These are phyloP conservation scores for Pectinophora gossypiella DNA, from an alignment of 1,140 invertebrate species.

Conservation along the genomic window DNA sequence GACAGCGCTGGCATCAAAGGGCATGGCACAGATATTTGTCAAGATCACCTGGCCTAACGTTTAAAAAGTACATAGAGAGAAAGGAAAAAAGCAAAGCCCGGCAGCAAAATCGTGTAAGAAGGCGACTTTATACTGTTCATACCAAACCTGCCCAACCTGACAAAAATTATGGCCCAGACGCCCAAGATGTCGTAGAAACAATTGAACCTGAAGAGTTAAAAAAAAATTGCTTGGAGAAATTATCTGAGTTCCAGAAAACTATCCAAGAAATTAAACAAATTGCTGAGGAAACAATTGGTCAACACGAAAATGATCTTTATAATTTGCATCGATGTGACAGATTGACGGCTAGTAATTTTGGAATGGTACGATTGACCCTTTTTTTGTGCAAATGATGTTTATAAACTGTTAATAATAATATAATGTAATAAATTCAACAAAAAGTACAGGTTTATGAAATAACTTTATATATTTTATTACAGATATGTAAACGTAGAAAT, in stretches of 20 bases:
- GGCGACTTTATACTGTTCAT: not conserved
- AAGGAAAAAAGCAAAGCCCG: not conserved
- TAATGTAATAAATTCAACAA: no score
- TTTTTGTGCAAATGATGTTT: no score
- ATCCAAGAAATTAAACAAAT: not conserved
- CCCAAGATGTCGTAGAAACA: not conserved
- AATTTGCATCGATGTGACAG: not conserved
- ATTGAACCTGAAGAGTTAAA: not conserved
- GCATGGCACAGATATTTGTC: not conserved
- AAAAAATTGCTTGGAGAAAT: not conserved
- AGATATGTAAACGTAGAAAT: slow-evolving; percentile 6
- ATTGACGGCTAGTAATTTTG: not conserved
- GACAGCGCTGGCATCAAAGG: not conserved
- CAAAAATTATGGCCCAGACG: not conserved
- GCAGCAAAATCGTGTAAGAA: not conserved
- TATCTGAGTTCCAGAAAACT: not conserved
- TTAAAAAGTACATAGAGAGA: not conserved
- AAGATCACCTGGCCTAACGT: not conserved
- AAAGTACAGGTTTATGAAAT: not conserved
- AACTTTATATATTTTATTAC: not conserved
- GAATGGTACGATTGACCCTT: not conserved
- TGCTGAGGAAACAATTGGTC: not conserved
- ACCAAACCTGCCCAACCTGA: not conserved
- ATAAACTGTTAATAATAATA: no score
- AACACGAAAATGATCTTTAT: slow-evolving; percentile 1